A percentile compares a stretch with the other conserved stretches of the same genome.
Conservation (phyloP, 1,140 invertebrate genomes). For the Sitodiplosis mosellana region DNA sequence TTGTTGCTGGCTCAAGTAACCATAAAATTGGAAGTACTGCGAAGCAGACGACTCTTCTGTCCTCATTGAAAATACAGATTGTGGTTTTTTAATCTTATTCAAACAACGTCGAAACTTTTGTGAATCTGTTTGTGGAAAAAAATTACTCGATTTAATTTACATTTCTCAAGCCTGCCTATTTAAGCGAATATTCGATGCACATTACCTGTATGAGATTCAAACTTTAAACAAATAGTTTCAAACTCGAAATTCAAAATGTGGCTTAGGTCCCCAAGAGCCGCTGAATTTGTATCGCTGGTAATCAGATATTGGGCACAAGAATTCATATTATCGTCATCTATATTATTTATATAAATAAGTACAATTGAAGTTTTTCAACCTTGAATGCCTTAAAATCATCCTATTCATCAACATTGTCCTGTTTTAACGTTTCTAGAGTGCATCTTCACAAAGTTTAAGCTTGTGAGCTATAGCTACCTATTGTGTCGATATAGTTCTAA, state of each 20-base stretch:
- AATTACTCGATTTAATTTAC: neutral
- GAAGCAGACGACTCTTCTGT: conserved; percentile 94
- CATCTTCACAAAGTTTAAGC: too few species aligned
- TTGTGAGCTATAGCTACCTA: too few species aligned
- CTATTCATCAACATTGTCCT: too few species aligned
- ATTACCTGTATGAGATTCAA: conserved; percentile 15
- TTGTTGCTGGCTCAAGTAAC: conserved; percentile 96
- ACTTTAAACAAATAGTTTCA: conserved; percentile 18
- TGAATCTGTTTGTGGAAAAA: conserved; percentile 35
- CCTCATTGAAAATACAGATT: conserved; percentile 83
- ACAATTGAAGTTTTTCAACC: too few species aligned
- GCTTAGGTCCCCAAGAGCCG: conserved; percentile 14
- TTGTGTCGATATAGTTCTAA: too few species aligned
- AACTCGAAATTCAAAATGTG: conserved; percentile 19
- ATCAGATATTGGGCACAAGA: neutral
- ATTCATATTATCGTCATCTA: neutral
- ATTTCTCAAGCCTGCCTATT: neutral
- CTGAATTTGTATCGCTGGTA: conserved; percentile 13
- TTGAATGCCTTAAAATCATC: too few species aligned
- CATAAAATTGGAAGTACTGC: conserved; percentile 98
- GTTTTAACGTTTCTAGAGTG: too few species aligned
- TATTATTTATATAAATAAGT: too few species aligned
- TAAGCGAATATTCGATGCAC: neutral
- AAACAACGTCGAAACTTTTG: conserved; percentile 59
- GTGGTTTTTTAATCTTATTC: conserved; percentile 53